phyloP scores from a whole-genome alignment of 2,797 vertebrate genomes.

The Sebastolobus altivelis region DNA sequence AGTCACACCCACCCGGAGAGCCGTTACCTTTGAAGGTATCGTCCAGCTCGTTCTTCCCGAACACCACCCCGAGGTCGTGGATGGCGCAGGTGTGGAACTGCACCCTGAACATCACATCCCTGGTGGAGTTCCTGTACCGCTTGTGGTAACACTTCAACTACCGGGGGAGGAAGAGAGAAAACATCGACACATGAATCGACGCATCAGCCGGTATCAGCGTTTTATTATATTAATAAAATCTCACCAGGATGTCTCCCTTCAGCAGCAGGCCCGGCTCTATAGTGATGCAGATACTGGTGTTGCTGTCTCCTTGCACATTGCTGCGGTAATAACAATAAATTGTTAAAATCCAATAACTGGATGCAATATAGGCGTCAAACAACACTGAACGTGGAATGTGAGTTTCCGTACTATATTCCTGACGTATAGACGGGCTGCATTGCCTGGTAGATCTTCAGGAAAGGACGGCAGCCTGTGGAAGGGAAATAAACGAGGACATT shows the following conservation, averaged over 20 bases:
- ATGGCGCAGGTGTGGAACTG: constrained; percentile 98
- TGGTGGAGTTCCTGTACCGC: constrained; percentile 90
- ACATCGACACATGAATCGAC: background rate
- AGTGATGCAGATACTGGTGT: constrained; percentile 97
- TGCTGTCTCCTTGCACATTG: constrained; percentile 95
- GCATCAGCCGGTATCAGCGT: too few relatives aligned
- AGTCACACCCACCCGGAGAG: constrained; percentile 11
- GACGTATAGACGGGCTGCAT: constrained; percentile 98
- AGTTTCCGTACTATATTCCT: constrained; percentile 92
- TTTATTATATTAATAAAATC: background rate
- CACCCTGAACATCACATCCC: constrained; percentile 94
- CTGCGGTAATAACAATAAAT: constrained; percentile 68
- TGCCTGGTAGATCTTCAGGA: constrained; percentile 98
- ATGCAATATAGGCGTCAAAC: background rate
- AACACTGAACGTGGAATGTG: constrained; percentile 19
- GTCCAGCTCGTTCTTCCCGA: constrained; percentile 94
- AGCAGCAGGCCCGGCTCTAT: constrained; percentile 94
- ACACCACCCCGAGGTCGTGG: constrained; percentile 94
- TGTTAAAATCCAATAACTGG: background rate
- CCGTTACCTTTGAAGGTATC: constrained; percentile 93
- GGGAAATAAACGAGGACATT: background rate
- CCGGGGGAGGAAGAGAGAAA: background rate
- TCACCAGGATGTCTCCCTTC: constrained; percentile 96
- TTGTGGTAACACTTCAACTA: constrained; percentile 98
- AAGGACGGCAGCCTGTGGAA: constrained; percentile 92